phyloP scores from a whole-genome alignment of 1,140 invertebrate genomes.

The Hormaphis cornu region DNA sequence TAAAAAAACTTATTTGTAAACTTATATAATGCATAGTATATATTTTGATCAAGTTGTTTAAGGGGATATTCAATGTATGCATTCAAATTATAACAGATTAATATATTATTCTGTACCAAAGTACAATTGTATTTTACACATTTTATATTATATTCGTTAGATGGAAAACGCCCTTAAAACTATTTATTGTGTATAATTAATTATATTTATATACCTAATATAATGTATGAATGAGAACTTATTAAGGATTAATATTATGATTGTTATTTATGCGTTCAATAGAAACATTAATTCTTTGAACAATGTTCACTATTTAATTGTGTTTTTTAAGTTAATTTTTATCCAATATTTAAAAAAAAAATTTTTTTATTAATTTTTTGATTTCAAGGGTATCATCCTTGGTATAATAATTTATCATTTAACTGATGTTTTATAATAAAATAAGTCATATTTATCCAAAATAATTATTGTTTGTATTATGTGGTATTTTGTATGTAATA shows the following conservation, averaged over 20 bases:
- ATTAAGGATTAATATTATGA: constrained; percentile 7
- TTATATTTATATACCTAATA: constrained; percentile 16
- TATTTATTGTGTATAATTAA: constrained; percentile 17
- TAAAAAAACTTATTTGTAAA: background rate
- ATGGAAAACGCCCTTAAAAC: background rate
- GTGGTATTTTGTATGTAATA: too few species aligned
- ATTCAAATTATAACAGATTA: background rate
- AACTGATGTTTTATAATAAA: too few species aligned
- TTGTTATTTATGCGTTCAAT: background rate
- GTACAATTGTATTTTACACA: background rate
- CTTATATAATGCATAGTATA: background rate
- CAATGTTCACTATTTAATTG: background rate
- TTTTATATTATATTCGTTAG: background rate
- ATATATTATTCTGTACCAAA: background rate
- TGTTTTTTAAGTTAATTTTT: background rate
- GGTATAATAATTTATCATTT: too few species aligned
- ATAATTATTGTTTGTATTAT: too few species aligned
- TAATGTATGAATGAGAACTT: background rate
- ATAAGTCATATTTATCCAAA: too few species aligned
- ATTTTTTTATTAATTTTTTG: too few species aligned
- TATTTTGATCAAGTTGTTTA: background rate
- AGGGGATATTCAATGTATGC: background rate
- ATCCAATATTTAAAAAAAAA: background rate
- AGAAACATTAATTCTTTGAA: background rate
- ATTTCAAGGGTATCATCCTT: too few species aligned